These are phyloP conservation scores for Misgurnus anguillicaudatus DNA, from an alignment of 2,113 vertebrate species.

Conservation along the genomic window DNA sequence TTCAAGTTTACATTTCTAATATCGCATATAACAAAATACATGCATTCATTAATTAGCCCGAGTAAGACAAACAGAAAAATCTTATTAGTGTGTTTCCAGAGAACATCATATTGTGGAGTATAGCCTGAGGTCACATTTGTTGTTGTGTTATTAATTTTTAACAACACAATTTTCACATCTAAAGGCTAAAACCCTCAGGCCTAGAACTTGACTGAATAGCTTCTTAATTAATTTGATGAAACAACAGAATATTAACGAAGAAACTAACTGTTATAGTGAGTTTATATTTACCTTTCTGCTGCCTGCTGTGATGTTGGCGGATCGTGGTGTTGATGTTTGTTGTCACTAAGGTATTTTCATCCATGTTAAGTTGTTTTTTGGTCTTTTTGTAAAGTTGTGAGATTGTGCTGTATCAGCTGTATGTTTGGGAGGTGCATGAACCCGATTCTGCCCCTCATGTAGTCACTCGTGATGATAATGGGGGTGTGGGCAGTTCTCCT, in stretches of 20 bases:
- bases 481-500: conserved; percentile 37
- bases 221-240: no score
- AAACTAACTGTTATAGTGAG: no score
- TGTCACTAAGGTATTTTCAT: no score
- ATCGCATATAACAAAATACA: background rate
- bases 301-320: no score
- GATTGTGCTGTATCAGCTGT: background rate
- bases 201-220: background rate
- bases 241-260: no score
- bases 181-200: background rate
- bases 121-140: background rate
- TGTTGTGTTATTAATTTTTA: background rate
- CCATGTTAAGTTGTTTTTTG: background rate
- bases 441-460: conserved; percentile 20
- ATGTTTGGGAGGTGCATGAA: background rate
- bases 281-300: no score
- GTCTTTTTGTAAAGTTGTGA: background rate
- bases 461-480: conserved; percentile 27
- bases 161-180: background rate
- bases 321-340: no score
- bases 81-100: no score
- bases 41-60: background rate
- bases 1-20: background rate
- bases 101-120: background rate
- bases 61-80: no score